These are phyloP conservation scores for Synergus itoensis DNA, from an alignment of 2,888 invertebrate species.

Conservation along the genomic window DNA sequence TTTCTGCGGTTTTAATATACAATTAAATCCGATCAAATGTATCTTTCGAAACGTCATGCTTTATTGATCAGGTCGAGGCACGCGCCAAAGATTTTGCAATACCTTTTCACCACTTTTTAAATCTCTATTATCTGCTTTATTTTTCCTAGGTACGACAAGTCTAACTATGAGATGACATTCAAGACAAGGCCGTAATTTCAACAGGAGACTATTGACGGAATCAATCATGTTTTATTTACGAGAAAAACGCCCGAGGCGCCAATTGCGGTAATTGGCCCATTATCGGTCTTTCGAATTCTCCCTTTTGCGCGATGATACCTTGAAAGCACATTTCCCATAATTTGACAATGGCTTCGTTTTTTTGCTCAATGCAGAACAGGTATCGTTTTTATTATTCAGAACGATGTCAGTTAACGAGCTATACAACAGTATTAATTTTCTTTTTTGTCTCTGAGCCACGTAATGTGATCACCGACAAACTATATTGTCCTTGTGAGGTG, in stretches of 20 bases:
- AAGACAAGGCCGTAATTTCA: neutral
- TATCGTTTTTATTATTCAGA: neutral
- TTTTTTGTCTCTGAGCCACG: neutral
- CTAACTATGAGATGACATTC: neutral
- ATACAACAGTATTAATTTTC: neutral
- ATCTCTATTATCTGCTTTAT: neutral
- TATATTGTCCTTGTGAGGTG: neutral
- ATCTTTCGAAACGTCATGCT: constrained; percentile 31
- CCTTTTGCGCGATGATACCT: neutral
- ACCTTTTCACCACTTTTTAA: neutral
- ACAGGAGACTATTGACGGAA: constrained; percentile 1
- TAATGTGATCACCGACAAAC: neutral
- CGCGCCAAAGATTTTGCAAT: constrained; percentile 1
- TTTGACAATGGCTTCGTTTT: neutral
- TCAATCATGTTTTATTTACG: constrained; percentile 33
- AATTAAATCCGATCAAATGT: constrained; percentile 7
- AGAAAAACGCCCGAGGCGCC: constrained; percentile 2
- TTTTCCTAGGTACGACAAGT: neutral
- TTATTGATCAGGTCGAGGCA: constrained; percentile 3
- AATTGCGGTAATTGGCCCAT: constrained; percentile 12
- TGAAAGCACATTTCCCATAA: neutral
- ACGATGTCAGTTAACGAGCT: neutral
- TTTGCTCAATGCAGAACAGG: neutral
- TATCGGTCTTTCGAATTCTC: constrained; percentile 6
- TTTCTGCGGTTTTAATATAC: neutral